Evolutionary conservation across 2,797 vertebrate species (phyloP), one percentile per base, ranked within the genome.

Genomic region (Antrozous pallidus): DNA sequence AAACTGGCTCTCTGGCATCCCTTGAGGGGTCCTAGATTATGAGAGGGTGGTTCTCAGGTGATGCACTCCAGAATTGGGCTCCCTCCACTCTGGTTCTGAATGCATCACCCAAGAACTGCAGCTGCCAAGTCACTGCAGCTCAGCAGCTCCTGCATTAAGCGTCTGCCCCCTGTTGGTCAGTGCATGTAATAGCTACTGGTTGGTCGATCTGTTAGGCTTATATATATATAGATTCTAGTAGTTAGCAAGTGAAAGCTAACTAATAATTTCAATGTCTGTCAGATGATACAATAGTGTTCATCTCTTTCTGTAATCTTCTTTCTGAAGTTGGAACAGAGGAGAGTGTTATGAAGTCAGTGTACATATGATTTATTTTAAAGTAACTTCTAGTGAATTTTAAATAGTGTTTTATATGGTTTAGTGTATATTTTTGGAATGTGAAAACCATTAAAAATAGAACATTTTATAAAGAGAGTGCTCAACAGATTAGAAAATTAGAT

Each of bases 401-500:
- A 94, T 78, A 93, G n/a, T 0, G 0, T 93, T 94, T 97, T 95
- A 77, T 95, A 92, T 71, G 94, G 71, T 93, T 75, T 65, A 82
- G 86, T 88, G 17, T 90, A 56, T 95, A 75, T 96, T 97, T 97
- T 97, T 98, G 88, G 94, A 96, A 96, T 24, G 16, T 85, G 45
- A 92, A 91, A 94, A 80, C 33, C 45, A 75, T 91, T 95, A 96
- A 92, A 93, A 90, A 80, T 78, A 92, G 67, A 71, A 70, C 6
- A 54, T 96, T 88, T 80, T 87, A 97, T 61, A 84, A 89, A 95
- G 94, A 96, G 88, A 96, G 92, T 88, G 90, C 96, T 97, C 61
- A 82, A 96, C 87, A 88, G 96, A 97, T 97, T 97, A 97, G 87
- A 97, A 97, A 97, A 95, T 97, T 93, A 97, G 95, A 96, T 97